Evolutionary conservation across 1,140 invertebrate genomes (phyloP).

Genomic region (Rhyacophila brunnea): DNA sequence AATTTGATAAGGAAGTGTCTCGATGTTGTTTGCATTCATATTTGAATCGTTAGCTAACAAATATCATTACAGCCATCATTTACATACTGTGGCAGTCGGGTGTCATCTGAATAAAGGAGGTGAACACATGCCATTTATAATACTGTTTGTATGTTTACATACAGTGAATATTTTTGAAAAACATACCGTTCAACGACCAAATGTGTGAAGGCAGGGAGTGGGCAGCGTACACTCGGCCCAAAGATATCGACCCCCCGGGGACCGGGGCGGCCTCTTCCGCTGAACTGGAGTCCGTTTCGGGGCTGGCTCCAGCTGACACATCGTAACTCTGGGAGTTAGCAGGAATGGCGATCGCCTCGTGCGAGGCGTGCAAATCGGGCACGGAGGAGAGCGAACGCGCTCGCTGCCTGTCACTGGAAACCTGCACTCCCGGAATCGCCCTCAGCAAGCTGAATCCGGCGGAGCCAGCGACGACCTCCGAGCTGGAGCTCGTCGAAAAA

Average conservation of each 20-base stretch:
- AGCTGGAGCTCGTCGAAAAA: slow-evolving; percentile 74
- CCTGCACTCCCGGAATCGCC: slow-evolving; percentile 66
- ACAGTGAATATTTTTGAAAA: not conserved
- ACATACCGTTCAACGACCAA: slow-evolving; percentile 86
- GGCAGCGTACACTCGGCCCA: slow-evolving; percentile 80
- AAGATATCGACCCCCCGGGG: slow-evolving; percentile 54
- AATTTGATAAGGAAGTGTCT: not conserved
- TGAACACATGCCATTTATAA: no score
- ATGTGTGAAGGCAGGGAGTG: slow-evolving; percentile 88
- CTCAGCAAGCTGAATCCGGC: slow-evolving; percentile 73
- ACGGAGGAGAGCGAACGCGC: slow-evolving; percentile 81
- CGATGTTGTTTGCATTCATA: not conserved
- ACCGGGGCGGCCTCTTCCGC: slow-evolving; percentile 53
- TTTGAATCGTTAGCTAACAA: no score
- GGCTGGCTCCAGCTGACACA: slow-evolving; percentile 58
- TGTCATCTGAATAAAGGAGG: no score
- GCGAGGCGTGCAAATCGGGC: slow-evolving; percentile 67
- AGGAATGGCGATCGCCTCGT: slow-evolving; percentile 59
- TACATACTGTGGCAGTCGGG: no score
- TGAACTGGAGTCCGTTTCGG: slow-evolving; percentile 62
- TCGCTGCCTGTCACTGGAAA: slow-evolving; percentile 72
- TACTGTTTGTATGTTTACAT: no score
- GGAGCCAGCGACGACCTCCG: slow-evolving; percentile 61
- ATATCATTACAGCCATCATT: no score
- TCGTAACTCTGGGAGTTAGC: slow-evolving; percentile 57